Base-by-base conservation (phyloP, 2,797 vertebrate genomes). In the Sebastes minor region DNA sequence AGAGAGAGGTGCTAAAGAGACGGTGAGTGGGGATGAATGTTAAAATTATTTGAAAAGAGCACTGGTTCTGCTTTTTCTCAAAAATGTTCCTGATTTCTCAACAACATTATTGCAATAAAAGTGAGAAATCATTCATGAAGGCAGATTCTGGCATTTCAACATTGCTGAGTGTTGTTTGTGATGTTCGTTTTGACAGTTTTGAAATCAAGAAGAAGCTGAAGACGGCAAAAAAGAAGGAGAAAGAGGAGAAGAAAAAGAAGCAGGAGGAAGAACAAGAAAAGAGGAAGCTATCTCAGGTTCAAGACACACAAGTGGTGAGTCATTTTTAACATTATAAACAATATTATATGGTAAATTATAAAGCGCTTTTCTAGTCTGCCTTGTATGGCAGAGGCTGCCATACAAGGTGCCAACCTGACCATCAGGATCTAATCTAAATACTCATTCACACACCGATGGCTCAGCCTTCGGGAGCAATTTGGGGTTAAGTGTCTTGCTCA, bases 201-300 rank as follows among this genome's bases (percentile, higher is more conserved):
- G 99, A 99, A 96, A 99, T 99, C 59, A 99, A 99, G 92, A 99
- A 99, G 93, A 99, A 99, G 90, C 95, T 99, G 89, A 99, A 99
- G 96, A 98, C 97, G 0, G 98, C 98, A 74, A 99, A 99, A 95
- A 99, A 99, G 92, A 99, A 99, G 90, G 98, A 99, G 85, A 99
- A 99, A 91, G 98, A 99, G 87, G 97, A 99, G 92, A 99, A 99
- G 92, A 99, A 99, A 88, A 99, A 99, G 95, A 99, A 99, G 78
- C 97, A 99, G 85, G 98, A 99, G 84, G 98, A 99, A 62, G 98
- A 99, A 62, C 97, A 99, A 79, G 98, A 99, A 88, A 99, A 99
- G 92, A 97, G 97, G 91, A 99, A 99, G 85, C 96, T 94, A 91
- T 98, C 97, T 74, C 97, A 99, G 94, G 97, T 98, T 93, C 97